Base-by-base conservation (phyloP, 2,888 invertebrate species). In the Catocala nupta region DNA sequence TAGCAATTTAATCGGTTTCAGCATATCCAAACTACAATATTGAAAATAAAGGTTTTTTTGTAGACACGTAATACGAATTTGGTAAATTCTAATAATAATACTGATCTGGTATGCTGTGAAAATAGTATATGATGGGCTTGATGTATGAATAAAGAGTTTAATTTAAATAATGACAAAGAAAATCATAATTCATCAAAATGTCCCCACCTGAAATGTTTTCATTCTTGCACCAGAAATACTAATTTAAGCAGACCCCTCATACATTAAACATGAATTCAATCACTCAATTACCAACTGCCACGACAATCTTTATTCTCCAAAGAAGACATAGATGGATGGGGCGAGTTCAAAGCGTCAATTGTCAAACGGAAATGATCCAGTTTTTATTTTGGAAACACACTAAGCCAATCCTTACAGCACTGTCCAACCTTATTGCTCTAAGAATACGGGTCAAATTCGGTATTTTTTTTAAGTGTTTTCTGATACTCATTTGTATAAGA, bases 361-460 rank as follows among this genome's bases (percentile, higher is more conserved):
- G 88, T 88, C 81, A 83, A 80, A 78, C 78, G 82, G 79, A 88
- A 86, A 84, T 85, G 86, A 88, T 84, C 85, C 84, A 84, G 82
- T 85, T 83, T 78, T 77, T 80, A 69, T 69, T 70, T 71, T 59
- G 59, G 55, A 70, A 69, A 75, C 61, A 73, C 52, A 77, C 25
- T 47, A 57, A 47, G 11, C 49, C 9, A 57, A 55, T 49, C 42
- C 43, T 12, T 52, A 7, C 48, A 51, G 5, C 9, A 34, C 44
- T n/a, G 34, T 56, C 58, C 10, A 48, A 75, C 77, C 63, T 69
- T 79, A 80, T 33, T 0, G 0, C 5, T 11, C 5, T 53, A 1
- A 11, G 4, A 13, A 50, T 74, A 82, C 59, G 57, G 63, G n/a
- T 49, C 42, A 55, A 50, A 61, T 73, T 78, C 5, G 61, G 12